phyloP scores from a whole-genome alignment of 1,140 invertebrate species.

The Zaprionus ornatus region DNA sequence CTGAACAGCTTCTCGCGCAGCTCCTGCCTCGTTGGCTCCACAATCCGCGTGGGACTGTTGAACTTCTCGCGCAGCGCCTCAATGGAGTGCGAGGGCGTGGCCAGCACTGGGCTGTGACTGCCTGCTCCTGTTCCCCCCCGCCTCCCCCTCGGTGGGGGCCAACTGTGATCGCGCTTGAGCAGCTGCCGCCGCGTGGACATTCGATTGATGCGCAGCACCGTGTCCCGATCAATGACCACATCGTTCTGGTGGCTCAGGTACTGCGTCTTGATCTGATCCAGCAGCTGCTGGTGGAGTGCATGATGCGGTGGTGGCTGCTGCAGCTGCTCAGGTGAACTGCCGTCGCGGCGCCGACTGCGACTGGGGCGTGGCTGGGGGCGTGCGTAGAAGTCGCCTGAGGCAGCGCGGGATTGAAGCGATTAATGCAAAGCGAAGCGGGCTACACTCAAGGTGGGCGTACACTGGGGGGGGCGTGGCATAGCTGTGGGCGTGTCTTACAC shows the following conservation, averaged over 20 bases:
- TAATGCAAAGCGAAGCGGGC: constrained; percentile 3
- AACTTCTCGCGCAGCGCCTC: constrained; percentile 72
- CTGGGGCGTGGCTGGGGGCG: constrained; percentile 45
- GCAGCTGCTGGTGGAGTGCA: constrained; percentile 69
- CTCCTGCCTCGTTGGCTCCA: constrained; percentile 51
- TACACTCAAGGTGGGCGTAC: background rate
- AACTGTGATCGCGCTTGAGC: constrained; percentile 77
- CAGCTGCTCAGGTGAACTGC: constrained; percentile 28
- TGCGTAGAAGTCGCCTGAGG: constrained; percentile 41
- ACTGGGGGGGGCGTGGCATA: constrained; percentile 29
- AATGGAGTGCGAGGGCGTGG: constrained; percentile 53
- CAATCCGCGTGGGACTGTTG: constrained; percentile 69
- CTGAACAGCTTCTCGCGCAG: constrained; percentile 41
- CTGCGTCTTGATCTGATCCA: constrained; percentile 76
- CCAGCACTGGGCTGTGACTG: constrained; percentile 7
- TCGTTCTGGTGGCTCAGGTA: constrained; percentile 75
- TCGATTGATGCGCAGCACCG: constrained; percentile 80
- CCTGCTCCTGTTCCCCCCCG: background rate
- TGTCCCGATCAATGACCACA: constrained; percentile 75
- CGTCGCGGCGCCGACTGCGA: constrained; percentile 58
- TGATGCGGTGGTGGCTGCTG: constrained; percentile 47
- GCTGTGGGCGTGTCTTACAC: constrained; percentile 3
- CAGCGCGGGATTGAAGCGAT: background rate
- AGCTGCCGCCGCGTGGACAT: constrained; percentile 65
- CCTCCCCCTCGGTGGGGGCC: constrained; percentile 53